Evolutionary conservation across 2,888 invertebrate species (phyloP).

Genomic region (Stictocephala bisonia): DNA sequence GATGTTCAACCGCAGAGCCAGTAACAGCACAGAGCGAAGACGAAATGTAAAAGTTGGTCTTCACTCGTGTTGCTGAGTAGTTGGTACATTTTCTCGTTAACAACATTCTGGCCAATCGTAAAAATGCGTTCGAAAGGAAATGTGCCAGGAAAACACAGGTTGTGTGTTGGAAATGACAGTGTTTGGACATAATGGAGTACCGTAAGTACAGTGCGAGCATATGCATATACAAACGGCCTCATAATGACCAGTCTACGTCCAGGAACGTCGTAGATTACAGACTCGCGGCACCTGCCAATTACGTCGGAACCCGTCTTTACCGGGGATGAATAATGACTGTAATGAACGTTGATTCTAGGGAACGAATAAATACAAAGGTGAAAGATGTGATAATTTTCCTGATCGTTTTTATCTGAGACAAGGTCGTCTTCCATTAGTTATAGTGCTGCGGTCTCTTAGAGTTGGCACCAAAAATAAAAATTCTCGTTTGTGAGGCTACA

Average conservation of each 20-base stretch:
- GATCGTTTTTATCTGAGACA: too few species aligned
- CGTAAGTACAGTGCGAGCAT: constrained; percentile 47
- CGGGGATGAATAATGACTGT: constrained; percentile 48
- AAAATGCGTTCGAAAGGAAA: constrained; percentile 41
- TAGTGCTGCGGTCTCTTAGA: background rate
- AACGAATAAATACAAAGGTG: constrained; percentile 51
- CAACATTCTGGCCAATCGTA: constrained; percentile 24
- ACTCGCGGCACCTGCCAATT: constrained; percentile 42
- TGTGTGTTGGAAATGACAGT: constrained; percentile 45
- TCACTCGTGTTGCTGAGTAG: background rate
- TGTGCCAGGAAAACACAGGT: constrained; percentile 45
- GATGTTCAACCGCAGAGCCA: too few species aligned
- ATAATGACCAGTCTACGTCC: constrained; percentile 37
- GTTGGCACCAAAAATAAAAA: too few species aligned
- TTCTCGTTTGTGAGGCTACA: too few species aligned
- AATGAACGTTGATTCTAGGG: constrained; percentile 46
- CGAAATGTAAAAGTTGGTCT: background rate
- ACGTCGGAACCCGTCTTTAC: constrained; percentile 47
- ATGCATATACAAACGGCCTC: constrained; percentile 48
- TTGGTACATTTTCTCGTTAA: background rate
- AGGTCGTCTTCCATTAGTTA: too few species aligned
- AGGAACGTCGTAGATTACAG: constrained; percentile 45
- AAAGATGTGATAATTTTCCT: constrained; percentile 51
- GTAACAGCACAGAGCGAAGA: background rate
- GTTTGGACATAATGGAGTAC: constrained; percentile 44